Evolutionary conservation across 2,888 invertebrate genomes (phyloP).

Genomic region (Dryomyza anilis): DNA sequence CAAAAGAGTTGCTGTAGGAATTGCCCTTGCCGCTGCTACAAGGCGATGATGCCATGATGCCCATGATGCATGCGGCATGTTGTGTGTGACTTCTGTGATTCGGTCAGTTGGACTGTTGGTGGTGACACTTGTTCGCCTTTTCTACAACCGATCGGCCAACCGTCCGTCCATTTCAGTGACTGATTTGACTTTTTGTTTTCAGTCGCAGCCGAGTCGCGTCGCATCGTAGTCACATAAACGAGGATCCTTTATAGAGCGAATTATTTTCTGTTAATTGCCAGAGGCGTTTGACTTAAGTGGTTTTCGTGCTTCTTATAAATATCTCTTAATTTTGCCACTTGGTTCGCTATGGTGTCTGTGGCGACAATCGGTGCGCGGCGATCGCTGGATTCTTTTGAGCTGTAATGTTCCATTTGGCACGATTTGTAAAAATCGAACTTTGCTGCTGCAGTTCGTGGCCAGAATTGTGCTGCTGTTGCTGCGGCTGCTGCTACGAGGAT

Average conservation of each 20-base stretch:
- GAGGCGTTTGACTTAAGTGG: conserved; percentile 61
- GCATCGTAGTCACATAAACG: background rate
- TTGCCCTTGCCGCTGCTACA: conserved; percentile 6
- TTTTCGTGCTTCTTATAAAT: conserved; percentile 61
- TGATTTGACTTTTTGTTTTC: no score
- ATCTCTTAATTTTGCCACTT: conserved; percentile 57
- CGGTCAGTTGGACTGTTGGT: background rate
- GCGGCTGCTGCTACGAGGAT: conserved; percentile 11
- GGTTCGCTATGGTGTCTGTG: conserved; percentile 26
- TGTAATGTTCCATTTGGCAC: conserved; percentile 56
- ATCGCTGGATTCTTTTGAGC: conserved; percentile 51
- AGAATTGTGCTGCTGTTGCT: background rate
- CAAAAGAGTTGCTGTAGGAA: background rate
- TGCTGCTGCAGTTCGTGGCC: background rate
- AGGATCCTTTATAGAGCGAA: conserved; percentile 45
- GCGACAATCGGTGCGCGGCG: conserved; percentile 50
- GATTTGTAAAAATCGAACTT: conserved; percentile 47
- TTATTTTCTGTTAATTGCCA: conserved; percentile 57
- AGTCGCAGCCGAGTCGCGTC: background rate
- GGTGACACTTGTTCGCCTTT: conserved; percentile 16
- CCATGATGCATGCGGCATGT: background rate
- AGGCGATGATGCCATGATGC: background rate
- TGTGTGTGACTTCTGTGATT: conserved; percentile 15
- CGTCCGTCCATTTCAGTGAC: background rate
- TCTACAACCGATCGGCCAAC: no score